Conservation (phyloP, 2,888 invertebrate species). For the Sminthurides aquaticus region DNA sequence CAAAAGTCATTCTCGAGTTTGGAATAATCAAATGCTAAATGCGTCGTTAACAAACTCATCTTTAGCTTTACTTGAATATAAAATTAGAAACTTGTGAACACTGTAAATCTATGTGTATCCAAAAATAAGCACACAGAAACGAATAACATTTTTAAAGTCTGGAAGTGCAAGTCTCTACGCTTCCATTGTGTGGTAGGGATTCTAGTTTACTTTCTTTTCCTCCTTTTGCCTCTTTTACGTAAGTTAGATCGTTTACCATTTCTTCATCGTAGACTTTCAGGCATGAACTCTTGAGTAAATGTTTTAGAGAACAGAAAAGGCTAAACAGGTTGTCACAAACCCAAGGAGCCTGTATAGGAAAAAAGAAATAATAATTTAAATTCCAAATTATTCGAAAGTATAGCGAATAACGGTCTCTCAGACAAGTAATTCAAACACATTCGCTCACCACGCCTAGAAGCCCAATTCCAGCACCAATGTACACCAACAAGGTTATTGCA, state of each 20-base stretch:
- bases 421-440: background rate
- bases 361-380: background rate
- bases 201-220: background rate
- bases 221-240: background rate
- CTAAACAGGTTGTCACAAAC: background rate
- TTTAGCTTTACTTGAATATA: too few species aligned
- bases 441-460: conserved; percentile 48
- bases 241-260: too few species aligned
- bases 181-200: background rate
- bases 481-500: conserved; percentile 48
- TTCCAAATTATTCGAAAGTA: background rate
- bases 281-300: background rate
- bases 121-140: too few species aligned
- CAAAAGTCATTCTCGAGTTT: too few species aligned
- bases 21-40: too few species aligned
- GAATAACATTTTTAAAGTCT: too few species aligned
- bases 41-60: too few species aligned
- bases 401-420: too few species aligned
- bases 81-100: too few species aligned
- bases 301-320: background rate
- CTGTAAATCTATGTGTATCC: too few species aligned
- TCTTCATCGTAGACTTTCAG: background rate
- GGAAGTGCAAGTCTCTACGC: background rate
- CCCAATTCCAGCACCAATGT: conserved; percentile 51
- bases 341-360: background rate